A percentile compares a stretch with the other conserved stretches of the same genome.
Conservation (phyloP, 2,888 invertebrate species). For the Pristionchus exspectatus region DNA sequence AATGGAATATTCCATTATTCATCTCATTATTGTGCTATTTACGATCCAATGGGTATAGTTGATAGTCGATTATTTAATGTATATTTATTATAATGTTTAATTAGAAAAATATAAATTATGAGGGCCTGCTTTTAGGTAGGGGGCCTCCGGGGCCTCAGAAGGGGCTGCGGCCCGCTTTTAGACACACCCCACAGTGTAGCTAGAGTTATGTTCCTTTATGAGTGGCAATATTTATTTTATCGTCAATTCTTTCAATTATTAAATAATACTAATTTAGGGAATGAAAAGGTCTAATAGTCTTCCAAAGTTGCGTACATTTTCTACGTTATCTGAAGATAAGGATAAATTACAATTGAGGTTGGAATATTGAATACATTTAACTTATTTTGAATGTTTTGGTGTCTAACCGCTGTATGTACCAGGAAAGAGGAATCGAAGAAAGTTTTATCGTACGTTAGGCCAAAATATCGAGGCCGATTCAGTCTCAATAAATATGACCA, state of each 20-base stretch:
- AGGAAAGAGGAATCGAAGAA: constrained; percentile 46
- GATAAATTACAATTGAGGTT: neutral
- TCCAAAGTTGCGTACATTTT: neutral
- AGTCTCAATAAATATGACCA: constrained; percentile 44
- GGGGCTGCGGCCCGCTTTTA: no score
- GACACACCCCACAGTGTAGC: no score
- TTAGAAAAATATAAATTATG: no score
- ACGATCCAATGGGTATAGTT: no score
- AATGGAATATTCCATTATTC: no score
- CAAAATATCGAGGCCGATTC: constrained; percentile 36
- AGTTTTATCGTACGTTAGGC: neutral
- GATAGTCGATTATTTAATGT: no score
- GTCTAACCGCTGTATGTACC: neutral
- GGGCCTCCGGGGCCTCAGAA: no score
- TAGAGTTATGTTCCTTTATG: no score
- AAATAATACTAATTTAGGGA: neutral
- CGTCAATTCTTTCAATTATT: neutral
- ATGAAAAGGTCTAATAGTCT: constrained; percentile 43
- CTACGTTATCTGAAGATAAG: neutral
- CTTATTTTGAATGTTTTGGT: neutral
- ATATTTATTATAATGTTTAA: no score
- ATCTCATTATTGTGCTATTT: no score
- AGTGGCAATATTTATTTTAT: no score
- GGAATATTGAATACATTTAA: neutral
- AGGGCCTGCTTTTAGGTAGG: no score